These are phyloP conservation scores for Tanypteryx hageni DNA, from an alignment of 2,888 invertebrate species.

Conservation along the genomic window DNA sequence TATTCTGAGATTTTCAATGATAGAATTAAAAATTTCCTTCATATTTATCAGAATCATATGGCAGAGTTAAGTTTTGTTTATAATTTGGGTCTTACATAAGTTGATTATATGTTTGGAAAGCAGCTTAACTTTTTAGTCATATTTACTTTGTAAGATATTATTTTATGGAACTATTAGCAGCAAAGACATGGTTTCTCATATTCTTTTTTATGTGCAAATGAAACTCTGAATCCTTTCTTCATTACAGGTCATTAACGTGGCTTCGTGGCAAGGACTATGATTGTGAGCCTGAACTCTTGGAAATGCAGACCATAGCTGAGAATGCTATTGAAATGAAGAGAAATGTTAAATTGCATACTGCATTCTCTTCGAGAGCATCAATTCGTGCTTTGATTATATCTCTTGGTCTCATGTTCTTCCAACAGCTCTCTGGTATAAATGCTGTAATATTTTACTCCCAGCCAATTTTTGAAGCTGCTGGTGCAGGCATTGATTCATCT, in stretches of 20 bases:
- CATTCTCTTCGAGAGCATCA: conserved; percentile 78
- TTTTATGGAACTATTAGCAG: too few species aligned
- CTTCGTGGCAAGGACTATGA: conserved; percentile 86
- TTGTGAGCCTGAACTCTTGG: conserved; percentile 81
- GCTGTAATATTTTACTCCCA: conserved; percentile 89
- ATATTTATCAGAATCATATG: background rate
- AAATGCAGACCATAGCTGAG: conserved; percentile 79
- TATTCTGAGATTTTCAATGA: too few species aligned
- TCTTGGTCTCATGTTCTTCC: conserved; percentile 91
- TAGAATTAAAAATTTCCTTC: background rate
- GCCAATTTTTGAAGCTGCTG: conserved; percentile 84
- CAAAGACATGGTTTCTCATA: too few species aligned
- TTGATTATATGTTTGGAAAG: background rate
- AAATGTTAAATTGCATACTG: conserved; percentile 75
- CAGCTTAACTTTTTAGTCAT: background rate
- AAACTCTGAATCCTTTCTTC: background rate
- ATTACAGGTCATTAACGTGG: conserved; percentile 78
- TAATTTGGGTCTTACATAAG: too few species aligned
- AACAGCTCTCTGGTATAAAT: conserved; percentile 91
- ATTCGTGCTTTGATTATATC: conserved; percentile 84
- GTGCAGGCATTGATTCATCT: conserved; percentile 78
- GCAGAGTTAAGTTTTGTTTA: background rate
- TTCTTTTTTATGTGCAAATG: too few species aligned
- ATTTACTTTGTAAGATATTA: too few species aligned
- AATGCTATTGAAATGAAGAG: conserved; percentile 76